Base-by-base conservation (phyloP, 2,888 invertebrate genomes). In the Mechanitis messenoides region DNA sequence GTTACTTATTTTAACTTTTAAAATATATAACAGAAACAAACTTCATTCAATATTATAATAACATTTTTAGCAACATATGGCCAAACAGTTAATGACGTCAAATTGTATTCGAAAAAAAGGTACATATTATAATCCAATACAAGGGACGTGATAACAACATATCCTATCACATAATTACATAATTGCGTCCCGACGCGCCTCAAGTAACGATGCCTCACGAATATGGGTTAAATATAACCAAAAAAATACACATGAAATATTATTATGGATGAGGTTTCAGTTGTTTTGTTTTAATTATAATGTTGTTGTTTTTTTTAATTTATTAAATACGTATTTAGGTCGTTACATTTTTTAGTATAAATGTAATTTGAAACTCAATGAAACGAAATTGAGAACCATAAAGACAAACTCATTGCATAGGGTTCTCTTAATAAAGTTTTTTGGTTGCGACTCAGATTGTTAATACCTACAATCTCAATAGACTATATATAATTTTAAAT, bases 121-220 rank as follows among this genome's bases (percentile, higher is more conserved):
- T 75, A 85, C 85, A 85, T 71, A 89, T 89, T 88, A 89, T 85
- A 80, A 79, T 80, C 75, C 78, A 76, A 87, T 89, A 89, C 87
- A 89, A 88, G 88, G 84, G 87, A 90, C 87, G 88, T 88, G 90
- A 87, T 90, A 90, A 90, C 89, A 90, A 89, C 90, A 89, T 81
- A 90, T 90, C 76, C 86, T 89, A 88, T 89, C 89, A 88, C 88
- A 77, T 90, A 90, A 90, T 90, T 90, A 89, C 87, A 84, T 90
- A 90, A 90, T 90, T 88, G 89, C 77, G 87, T 80, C 80, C 75
- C 80, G 77, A 73, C 78, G 71, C 74, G 81, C 84, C 83, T 79
- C 77, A 78, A 80, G 81, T 85, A 85, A 81, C 82, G 84, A 85
- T 85, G 87, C 87, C 82, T 71, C 85, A 84, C 86, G 85, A 87